These are phyloP conservation scores for Catalaphyllia jardinei DNA, from an alignment of 64 coral and sea anemone species.

Conservation along the genomic window DNA sequence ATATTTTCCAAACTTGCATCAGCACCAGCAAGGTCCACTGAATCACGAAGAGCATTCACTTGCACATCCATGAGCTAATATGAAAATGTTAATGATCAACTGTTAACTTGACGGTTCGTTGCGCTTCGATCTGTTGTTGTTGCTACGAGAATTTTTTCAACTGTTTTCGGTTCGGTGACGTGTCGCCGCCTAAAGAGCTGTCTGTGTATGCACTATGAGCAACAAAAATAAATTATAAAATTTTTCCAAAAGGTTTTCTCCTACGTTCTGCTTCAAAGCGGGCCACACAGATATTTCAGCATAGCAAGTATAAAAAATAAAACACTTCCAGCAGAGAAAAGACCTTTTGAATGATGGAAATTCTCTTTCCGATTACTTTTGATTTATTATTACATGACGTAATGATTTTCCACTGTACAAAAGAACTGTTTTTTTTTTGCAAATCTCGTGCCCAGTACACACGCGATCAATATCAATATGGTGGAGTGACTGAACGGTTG, in stretches of 20 bases:
- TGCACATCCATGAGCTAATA: conserved; percentile 4
- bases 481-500: neutral
- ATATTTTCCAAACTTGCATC: conserved; percentile 3
- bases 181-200: neutral
- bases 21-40: neutral
- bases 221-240: neutral
- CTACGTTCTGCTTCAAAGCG: too few species aligned
- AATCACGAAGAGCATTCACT: conserved; percentile 14
- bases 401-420: conserved; percentile 7
- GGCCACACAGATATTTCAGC: too few species aligned
- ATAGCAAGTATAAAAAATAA: too few species aligned
- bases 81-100: neutral
- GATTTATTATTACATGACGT: neutral
- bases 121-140: too few species aligned
- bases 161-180: neutral
- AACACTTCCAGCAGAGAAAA: too few species aligned
- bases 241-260: neutral
- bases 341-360: too few species aligned
- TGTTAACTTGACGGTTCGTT: neutral
- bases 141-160: too few species aligned
- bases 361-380: too few species aligned
- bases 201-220: too few species aligned
- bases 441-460: neutral
- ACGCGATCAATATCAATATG: conserved; percentile 14
- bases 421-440: neutral